These are phyloP conservation scores for Macaca mulatta DNA, from an alignment of 2,113 vertebrate genomes.

Conservation along the genomic window DNA sequence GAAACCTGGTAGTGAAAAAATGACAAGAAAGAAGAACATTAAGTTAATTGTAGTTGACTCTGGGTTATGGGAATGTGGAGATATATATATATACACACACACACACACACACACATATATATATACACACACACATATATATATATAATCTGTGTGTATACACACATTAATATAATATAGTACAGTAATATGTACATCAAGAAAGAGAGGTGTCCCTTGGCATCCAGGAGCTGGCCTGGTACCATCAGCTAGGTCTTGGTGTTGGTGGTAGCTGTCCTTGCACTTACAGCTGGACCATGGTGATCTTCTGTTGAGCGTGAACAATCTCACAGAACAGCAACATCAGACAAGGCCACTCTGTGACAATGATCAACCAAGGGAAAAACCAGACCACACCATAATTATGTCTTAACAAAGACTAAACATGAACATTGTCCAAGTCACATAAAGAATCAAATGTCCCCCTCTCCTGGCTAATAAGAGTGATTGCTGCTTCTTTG, in stretches of 20 bases:
- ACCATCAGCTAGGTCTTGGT: not conserved
- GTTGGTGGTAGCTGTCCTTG: not conserved
- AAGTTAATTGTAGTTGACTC: not conserved
- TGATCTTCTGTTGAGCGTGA: not conserved
- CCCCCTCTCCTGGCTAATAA: slow-evolving; percentile 4
- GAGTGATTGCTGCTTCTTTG: not conserved
- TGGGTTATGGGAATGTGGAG: not conserved
- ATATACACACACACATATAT: rapidly evolving
- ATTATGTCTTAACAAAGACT: not conserved
- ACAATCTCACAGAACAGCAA: not conserved
- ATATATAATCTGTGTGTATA: not conserved
- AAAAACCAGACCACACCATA: not conserved
- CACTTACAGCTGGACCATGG: not conserved
- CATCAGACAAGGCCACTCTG: not conserved
- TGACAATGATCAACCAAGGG: not conserved
- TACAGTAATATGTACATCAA: not conserved
- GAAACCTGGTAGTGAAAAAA: not conserved
- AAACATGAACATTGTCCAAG: not conserved
- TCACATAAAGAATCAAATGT: not conserved
- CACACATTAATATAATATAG: not conserved
- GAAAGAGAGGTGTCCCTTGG: not conserved
- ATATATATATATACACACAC: not conserved
- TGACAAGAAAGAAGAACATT: not conserved
- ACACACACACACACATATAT: too few relatives aligned
- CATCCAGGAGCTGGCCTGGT: not conserved